Evolutionary conservation across 2,888 invertebrate species (phyloP), one percentile per base, ranked within the genome.

Genomic region (Lochmaea capreae): DNA sequence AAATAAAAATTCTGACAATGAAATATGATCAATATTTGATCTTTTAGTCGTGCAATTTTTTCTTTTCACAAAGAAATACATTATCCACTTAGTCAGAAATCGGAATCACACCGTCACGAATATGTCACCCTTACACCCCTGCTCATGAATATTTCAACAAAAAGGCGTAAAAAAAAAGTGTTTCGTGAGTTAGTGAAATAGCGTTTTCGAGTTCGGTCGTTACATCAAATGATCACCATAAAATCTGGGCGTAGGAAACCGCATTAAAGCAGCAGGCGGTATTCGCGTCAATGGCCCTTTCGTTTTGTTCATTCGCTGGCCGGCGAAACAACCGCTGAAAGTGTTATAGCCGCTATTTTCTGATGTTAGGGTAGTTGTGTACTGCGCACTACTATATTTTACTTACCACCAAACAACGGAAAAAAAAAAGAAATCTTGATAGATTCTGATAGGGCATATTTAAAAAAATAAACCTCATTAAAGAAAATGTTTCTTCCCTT

Each of bases 221-320:
- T 67, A 71, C 70, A 72, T 74, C 65, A 67, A 76, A 73, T 76
- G 78, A 76, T 74, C 77, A 76, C 76, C 78, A 73, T 79, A 75
- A 77, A 80, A 79, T 79, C 80, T 77, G 79, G 75, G 75, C 76
- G 77, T 67, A 74, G 75, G 62, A 78, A 77, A 81, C 81, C 81
- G 77, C 79, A 79, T 78, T 79, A 80, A 81, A 82, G 79, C 76
- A 49, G 68, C 67, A 59, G 70, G 66, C 65, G 39, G 69, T 33
- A 22, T 43, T 42, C n/a, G 68, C 49, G 16, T 49, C 68, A 39
- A 66, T 72, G 74, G 76, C 73, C 68, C 63, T 74, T 72, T 71
- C 74, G 63, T 68, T 61, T 74, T 72, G 63, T 69, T 68, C 62
- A 65, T 39, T 33, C 71, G 75, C 67, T 67, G 72, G 72, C 73